Percentiles rank a stretch among this genome's conserved stretches.
These are phyloP conservation scores for Heliconius erato DNA, from an alignment of 2,888 invertebrate genomes.

Conservation along the genomic window DNA sequence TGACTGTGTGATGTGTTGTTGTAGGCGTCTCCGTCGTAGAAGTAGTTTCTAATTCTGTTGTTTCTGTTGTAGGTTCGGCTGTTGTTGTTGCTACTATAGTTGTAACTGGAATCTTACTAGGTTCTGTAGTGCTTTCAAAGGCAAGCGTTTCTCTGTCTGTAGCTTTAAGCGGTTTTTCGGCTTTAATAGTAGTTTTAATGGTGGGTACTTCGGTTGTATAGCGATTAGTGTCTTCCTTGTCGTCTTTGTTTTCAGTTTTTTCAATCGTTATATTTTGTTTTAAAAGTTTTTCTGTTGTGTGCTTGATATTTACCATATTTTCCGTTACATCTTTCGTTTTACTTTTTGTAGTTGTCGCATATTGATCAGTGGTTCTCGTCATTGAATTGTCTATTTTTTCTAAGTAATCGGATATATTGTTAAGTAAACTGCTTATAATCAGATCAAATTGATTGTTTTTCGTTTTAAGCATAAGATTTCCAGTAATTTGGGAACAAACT, in stretches of 20 bases:
- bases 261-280: not conserved
- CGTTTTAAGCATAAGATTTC: not conserved
- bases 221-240: not conserved
- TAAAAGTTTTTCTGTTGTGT: not conserved
- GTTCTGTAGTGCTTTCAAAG: not conserved
- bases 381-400: not conserved
- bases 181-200: not conserved
- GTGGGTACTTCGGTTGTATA: not conserved
- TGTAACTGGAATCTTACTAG: not conserved
- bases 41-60: not conserved
- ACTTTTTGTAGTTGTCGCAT: not conserved
- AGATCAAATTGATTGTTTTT: constrained; percentile 22
- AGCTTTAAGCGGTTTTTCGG: not conserved
- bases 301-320: not conserved
- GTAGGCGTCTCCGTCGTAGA: not conserved
- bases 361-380: not conserved
- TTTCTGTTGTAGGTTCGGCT: not conserved
- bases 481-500: constrained; percentile 17
- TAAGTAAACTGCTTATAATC: constrained; percentile 14
- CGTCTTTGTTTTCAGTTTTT: not conserved
- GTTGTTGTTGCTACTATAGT: not conserved
- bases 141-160: not conserved
- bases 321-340: not conserved
- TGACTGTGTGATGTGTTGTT: not conserved
- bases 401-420: not conserved